A percentile compares a stretch with the other conserved stretches of the same genome.
phyloP scores from a whole-genome alignment of 2,797 vertebrate genomes.

The Megaceryle alcyon region DNA sequence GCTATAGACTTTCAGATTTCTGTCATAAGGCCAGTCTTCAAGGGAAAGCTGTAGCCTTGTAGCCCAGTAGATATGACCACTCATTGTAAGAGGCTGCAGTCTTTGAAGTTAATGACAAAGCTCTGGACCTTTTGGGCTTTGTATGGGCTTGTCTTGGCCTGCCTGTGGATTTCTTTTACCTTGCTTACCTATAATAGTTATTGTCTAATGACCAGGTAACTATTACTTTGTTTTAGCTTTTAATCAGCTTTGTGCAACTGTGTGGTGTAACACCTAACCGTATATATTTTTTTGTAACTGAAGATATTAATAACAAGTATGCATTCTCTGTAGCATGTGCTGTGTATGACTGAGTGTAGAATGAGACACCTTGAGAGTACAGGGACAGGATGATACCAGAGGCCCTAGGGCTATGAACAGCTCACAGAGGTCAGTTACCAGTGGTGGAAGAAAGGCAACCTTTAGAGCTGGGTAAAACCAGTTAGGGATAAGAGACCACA shows the following conservation, averaged over 20 bases:
- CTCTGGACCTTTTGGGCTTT: not conserved
- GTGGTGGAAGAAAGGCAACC: not conserved
- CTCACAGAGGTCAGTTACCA: not conserved
- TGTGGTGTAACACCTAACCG: not conserved
- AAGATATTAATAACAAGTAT: not conserved
- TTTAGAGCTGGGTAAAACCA: not conserved
- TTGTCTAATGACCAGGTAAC: not conserved
- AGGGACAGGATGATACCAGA: not conserved
- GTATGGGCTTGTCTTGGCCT: not conserved
- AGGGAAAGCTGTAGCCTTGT: not conserved
- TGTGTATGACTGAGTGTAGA: not conserved
- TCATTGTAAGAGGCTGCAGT: not conserved
- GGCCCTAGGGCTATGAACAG: not conserved
- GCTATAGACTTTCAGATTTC: not conserved
- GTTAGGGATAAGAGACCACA: not conserved
- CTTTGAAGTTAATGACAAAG: not conserved
- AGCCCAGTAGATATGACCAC: not conserved
- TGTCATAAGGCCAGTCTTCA: not conserved
- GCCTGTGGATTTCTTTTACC: not conserved
- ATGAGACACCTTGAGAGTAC: not conserved
- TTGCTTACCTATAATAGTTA: not conserved
- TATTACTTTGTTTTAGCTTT: not conserved
- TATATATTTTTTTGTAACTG: not conserved
- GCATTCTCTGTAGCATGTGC: not conserved
- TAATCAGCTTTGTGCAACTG: not conserved